Evolutionary conservation across 92 coral and sea anemone genomes (phyloP), one percentile per base, ranked within the genome.

Genomic region (Phenganax marumi): DNA sequence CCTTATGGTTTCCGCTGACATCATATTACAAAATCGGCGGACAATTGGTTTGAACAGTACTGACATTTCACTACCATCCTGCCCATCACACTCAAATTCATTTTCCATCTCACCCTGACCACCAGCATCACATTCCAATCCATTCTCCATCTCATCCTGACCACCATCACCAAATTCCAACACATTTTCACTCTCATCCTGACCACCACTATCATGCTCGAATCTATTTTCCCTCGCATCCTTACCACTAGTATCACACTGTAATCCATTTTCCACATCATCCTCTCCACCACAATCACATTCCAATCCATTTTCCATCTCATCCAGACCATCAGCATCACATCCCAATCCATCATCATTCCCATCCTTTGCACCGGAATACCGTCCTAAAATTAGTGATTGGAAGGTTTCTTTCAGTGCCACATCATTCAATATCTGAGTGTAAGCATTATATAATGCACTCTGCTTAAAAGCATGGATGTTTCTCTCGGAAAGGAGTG

Each of bases 1-100:
- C 16, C 85, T 66, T 16, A 81, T 64, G 12, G 51, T 81, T 81
- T 81, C 85, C 50, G 85, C 76, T 10, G 85, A 66, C 85, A 81
- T 66, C 85, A 81, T 81, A 50, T 81, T 23, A 17, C 64, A 50
- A 48, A 81, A 81, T 72, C 78, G 16, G 14, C 54, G 43, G 11
- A 81, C 24, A 21, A 81, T 49, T 53, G 63, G 58, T 81, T 48
- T 81, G 49, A 81, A 81, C 13, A 81, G 52, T 56, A 19, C 60
- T 6, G 85, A 54, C 50, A 64, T 81, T 33, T 33, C 43, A 33
- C 43, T 33, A 2, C 5, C 43, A 33, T 33, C 43, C 43, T 33
- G 43, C 4, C 43, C 4, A 33, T 33, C 43, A 33, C 43, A 33
- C 43, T 33, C 43, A n/a, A 22, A 47, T 50, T 81, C 85, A 39